Conservation (phyloP, 2,888 invertebrate species). For the Diaperis boleti region DNA sequence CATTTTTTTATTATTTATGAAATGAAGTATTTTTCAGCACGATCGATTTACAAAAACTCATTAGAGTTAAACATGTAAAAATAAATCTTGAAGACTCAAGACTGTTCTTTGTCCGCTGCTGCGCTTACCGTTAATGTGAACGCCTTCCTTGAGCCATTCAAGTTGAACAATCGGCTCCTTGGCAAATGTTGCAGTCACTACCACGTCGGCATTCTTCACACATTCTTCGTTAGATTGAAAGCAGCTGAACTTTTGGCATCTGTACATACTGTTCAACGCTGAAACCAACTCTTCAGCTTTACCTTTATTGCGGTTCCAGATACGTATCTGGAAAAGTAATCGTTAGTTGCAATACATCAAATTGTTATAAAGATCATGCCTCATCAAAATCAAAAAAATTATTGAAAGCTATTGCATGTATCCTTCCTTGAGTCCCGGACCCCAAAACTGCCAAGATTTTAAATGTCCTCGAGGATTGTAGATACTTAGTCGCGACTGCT, state of each 20-base stretch:
- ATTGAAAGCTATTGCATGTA: constrained; percentile 69
- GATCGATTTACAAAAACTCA: no score
- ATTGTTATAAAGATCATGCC: constrained; percentile 51
- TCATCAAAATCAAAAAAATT: constrained; percentile 65
- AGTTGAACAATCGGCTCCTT: constrained; percentile 67
- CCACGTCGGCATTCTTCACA: constrained; percentile 71
- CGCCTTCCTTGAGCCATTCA: constrained; percentile 69
- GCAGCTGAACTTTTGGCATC: constrained; percentile 44
- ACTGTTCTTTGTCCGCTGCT: no score
- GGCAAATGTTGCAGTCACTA: constrained; percentile 71
- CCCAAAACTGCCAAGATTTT: constrained; percentile 67
- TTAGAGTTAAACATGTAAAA: no score
- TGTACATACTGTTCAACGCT: constrained; percentile 55
- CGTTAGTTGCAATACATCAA: neutral
- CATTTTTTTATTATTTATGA: no score
- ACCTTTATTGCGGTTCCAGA: constrained; percentile 70
- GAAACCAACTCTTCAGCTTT: constrained; percentile 61
- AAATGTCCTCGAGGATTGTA: constrained; percentile 56
- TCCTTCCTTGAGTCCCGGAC: constrained; percentile 69
- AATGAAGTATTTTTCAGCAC: no score
- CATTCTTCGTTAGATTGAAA: constrained; percentile 65
- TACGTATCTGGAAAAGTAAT: constrained; percentile 60
- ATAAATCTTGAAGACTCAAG: no score
- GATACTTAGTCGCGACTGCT: constrained; percentile 69
- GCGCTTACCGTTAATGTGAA: constrained; percentile 72